Evolutionary conservation across 1,140 invertebrate species (phyloP), one percentile per base, ranked within the genome.

Genomic region (Aphelenchoides fujianensis): DNA sequence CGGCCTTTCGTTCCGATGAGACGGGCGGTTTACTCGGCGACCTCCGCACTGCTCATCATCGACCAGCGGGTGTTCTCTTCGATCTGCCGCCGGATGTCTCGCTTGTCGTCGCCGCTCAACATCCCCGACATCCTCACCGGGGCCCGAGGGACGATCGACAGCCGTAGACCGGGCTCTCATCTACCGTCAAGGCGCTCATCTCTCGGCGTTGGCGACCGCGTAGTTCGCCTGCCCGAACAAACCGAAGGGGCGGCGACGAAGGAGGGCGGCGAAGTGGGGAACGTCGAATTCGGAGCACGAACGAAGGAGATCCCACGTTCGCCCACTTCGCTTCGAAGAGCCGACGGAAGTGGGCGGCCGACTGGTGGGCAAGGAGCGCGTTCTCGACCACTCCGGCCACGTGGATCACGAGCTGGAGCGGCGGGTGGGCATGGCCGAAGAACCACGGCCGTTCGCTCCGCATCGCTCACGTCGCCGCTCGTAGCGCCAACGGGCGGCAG

Each of bases 211-310:
- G 1, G 74, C 74, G 19, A 31, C 70, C 3, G 75, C 37, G 55
- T 75, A 75, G 36, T 75, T 75, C 16, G 59, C 3, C 37, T 75
- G 74, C 12, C 74, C 74, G 35, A 75, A 32, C 74, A 73, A 12
- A 52, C 54, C n/a, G 77, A 9, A 30, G 74, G 55, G 28, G 74
- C 75, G 3, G 68, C n/a, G 74, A 75, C 31, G 76, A 74, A 23
- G 77, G 64, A 9, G 34, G n/a, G n/a, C 74, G 28, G 72, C 61
- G 32, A 75, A 63, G 28, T 66, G 54, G 5, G 28, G 9, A 32
- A 71, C 36, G 16, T 2, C 69, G 37, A 28, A 66, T 41, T 66
- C 19, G 34, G 31, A 19, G 36, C 28, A 32, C n/a, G 67, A 32
- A 37, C 62, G 12, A 12, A 75, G 12, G 5, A 75, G 52, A 23